Conservation (phyloP, 2,113 vertebrate genomes). For the Helogale parvula region DNA sequence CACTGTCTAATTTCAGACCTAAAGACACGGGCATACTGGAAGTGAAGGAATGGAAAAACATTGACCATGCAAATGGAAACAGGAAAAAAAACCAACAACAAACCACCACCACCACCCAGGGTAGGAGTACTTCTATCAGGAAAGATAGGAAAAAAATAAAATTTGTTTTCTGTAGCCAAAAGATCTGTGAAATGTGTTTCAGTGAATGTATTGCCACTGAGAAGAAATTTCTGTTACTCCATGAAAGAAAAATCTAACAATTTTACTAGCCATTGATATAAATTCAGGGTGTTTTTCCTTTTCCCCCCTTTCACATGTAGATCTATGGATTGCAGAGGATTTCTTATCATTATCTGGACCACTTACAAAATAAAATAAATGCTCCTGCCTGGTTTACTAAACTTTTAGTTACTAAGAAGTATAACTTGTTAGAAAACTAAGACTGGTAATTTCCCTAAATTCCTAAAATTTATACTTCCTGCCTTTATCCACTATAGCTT, state of each 20-base stretch:
- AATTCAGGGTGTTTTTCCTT: neutral
- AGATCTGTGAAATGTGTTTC: neutral
- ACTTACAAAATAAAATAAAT: neutral
- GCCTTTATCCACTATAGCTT: neutral
- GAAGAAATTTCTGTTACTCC: neutral
- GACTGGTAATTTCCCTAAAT: neutral
- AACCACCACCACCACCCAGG: neutral
- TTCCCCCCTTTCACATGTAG: neutral
- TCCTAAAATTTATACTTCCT: constrained; percentile 9
- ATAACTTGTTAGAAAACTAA: constrained; percentile 1
- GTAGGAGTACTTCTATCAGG: neutral
- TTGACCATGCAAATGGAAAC: neutral
- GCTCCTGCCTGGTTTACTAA: neutral
- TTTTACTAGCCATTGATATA: neutral
- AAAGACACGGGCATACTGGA: neutral
- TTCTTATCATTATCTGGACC: neutral
- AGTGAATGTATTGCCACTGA: neutral
- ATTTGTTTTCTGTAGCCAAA: neutral
- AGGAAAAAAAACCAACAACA: too few species aligned
- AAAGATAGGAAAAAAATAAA: neutral
- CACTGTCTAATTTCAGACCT: neutral
- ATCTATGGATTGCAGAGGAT: neutral
- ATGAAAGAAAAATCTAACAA: neutral
- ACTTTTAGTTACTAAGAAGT: neutral
- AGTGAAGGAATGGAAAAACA: neutral